Conservation (phyloP, 2,113 vertebrate genomes). For the Ctenomys sociabilis region DNA sequence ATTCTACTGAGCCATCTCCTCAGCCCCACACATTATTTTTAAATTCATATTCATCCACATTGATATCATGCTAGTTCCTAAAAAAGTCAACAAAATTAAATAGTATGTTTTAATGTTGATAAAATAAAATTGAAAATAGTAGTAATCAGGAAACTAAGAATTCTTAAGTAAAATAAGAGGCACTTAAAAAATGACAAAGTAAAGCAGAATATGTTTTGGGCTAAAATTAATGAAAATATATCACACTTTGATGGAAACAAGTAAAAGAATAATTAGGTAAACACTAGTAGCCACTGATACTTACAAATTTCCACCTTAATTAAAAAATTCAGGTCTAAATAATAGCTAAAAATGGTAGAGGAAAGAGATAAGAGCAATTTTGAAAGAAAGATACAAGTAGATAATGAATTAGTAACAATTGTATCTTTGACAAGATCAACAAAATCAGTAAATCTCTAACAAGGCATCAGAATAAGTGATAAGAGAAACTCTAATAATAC, state of each 20-base stretch:
- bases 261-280: background rate
- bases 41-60: background rate
- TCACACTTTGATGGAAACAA: background rate
- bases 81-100: background rate
- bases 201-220: background rate
- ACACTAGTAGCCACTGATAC: background rate
- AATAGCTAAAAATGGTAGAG: background rate
- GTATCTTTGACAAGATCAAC: background rate
- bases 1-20: no score
- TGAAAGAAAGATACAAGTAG: background rate
- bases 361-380: background rate
- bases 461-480: background rate
- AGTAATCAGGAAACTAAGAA: background rate
- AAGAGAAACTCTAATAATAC: background rate
- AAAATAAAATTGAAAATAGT: background rate
- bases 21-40: background rate
- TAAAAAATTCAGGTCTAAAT: background rate
- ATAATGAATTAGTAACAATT: background rate
- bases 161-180: background rate
- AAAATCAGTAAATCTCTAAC: background rate
- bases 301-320: background rate
- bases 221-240: background rate
- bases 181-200: background rate
- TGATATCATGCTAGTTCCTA: background rate
- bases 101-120: background rate